These are phyloP conservation scores for Dione vanillae DNA, from an alignment of 2,888 invertebrate species.

Conservation along the genomic window DNA sequence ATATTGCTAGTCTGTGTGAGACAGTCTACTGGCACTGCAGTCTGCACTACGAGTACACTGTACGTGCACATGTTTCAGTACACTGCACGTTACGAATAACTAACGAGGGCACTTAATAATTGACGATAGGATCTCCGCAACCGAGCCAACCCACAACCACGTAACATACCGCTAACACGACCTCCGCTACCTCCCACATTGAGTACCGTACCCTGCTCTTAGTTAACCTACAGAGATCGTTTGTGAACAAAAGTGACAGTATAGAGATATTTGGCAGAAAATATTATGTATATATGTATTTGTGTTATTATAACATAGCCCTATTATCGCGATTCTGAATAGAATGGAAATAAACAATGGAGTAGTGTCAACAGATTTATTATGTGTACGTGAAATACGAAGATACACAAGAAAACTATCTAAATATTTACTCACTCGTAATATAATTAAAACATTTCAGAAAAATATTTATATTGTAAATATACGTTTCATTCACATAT, in stretches of 20 bases:
- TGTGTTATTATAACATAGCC: too few species aligned
- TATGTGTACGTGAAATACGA: constrained; percentile 3
- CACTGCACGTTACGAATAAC: neutral
- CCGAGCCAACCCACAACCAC: too few species aligned
- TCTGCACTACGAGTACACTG: too few species aligned
- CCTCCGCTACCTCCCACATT: neutral
- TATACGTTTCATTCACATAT: neutral
- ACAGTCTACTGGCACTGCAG: too few species aligned
- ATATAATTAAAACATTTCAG: neutral
- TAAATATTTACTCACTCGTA: neutral
- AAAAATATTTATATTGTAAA: neutral
- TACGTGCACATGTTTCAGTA: neutral
- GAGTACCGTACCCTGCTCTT: neutral
- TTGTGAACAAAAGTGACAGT: neutral
- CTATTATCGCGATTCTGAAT: neutral
- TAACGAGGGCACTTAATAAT: constrained; percentile 21
- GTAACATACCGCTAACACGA: too few species aligned
- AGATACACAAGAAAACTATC: neutral
- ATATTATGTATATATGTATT: too few species aligned
- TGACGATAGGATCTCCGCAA: constrained; percentile 16
- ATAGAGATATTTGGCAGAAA: neutral
- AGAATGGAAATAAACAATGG: neutral
- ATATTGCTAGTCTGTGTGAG: too few species aligned
- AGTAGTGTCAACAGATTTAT: neutral
- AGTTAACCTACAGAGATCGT: neutral